These are phyloP conservation scores for Chloropsis hardwickii DNA, from an alignment of 2,113 vertebrate species.

Conservation along the genomic window DNA sequence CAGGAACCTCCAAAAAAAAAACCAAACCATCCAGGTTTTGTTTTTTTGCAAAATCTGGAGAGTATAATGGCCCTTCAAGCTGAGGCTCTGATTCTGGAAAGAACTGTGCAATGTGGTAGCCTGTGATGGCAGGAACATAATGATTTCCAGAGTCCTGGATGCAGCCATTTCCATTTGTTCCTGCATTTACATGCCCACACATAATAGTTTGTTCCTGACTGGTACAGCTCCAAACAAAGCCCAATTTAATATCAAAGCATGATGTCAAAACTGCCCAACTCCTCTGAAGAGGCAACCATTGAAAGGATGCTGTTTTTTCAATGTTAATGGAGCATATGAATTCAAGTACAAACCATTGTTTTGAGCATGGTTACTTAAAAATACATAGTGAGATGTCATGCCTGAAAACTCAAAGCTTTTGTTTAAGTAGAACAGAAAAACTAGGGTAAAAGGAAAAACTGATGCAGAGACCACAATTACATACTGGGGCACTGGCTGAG, in stretches of 20 bases:
- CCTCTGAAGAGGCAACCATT: background rate
- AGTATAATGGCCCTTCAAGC: background rate
- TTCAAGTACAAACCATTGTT: background rate
- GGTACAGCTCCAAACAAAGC: background rate
- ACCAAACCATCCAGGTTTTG: background rate
- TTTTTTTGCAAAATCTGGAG: background rate
- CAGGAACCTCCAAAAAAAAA: background rate
- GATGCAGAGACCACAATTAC: background rate
- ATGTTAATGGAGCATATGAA: background rate
- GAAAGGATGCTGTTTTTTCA: background rate
- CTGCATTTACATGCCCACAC: background rate
- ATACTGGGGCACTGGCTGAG: background rate
- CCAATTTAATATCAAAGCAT: background rate
- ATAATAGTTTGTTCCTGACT: background rate
- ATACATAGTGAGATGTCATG: background rate
- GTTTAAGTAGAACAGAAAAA: conserved; percentile 25
- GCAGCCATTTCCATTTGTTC: conserved; percentile 16
- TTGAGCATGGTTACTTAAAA: background rate
- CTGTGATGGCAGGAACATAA: background rate
- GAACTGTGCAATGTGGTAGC: background rate
- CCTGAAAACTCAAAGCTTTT: conserved; percentile 1
- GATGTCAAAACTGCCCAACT: background rate
- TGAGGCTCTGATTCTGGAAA: background rate
- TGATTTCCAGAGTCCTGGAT: conserved; percentile 29
- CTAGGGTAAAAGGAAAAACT: background rate